Evolutionary conservation across 2,888 invertebrate species (phyloP), one percentile per base, ranked within the genome.

Genomic region (Invenusta paracnida): DNA sequence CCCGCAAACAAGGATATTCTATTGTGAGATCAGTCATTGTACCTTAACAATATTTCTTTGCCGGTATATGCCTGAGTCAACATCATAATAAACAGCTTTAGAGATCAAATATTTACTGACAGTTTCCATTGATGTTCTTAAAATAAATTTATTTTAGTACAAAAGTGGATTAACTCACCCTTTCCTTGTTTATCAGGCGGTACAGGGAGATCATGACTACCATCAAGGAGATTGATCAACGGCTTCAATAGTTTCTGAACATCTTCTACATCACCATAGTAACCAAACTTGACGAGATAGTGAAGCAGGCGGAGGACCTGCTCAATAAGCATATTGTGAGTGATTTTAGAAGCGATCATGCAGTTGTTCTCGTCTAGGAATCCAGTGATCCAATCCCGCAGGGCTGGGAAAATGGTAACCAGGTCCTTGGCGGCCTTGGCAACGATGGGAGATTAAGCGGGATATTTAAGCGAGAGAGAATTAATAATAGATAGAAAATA

Each of bases 321-420:
- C 28, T 87, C 67, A 25, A 85, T 86, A 0, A 86, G 27, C 90
- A 90, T 90, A 88, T 91, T 91, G 87, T 90, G 90, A 0, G 91
- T 91, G 5, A 90, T 89, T 27, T 90, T 88, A 0, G 89, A 89
- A 1, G 91, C 91, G 31, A 89, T 88, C 90, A 91, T 90, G 73
- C 89, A 89, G 85, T 89, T 89, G 87, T 91, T 91, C n/a, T 89
- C 88, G 27, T 88, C 87, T 81, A 91, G 88, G 66, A 86, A 86
- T 81, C 29, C 81, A 13, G 67, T 27, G 0, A 86, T 48, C 86
- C 85, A 86, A 28, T 86, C 86, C 25, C 86, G 67, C n/a, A 86
- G 81, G 11, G 67, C 86, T 0, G 86, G 82, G 29, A 87, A 86
- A 1, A 87, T 87, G 0, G 87, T 82, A 17, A 82, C 85, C 66